Conservation (phyloP, 2,113 vertebrate species). For the Nothoprocta perdicaria region DNA sequence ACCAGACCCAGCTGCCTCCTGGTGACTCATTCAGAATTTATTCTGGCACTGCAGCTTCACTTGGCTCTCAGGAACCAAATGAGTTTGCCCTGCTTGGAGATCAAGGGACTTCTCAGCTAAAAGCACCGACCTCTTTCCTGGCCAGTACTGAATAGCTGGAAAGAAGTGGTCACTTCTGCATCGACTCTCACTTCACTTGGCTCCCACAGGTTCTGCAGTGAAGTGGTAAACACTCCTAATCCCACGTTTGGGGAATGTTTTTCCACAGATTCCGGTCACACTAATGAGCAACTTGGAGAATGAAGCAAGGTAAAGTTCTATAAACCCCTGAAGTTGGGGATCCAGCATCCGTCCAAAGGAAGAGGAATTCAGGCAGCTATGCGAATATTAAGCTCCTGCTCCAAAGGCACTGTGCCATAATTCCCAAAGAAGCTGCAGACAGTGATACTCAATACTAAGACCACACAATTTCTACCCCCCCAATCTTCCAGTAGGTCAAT, state of each 20-base stretch:
- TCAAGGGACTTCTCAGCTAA: slow-evolving; percentile 20
- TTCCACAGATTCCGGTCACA: not conserved
- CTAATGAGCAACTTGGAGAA: not conserved
- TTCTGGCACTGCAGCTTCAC: not conserved
- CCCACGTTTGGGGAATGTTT: not conserved
- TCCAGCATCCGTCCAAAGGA: not conserved
- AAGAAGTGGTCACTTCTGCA: not conserved
- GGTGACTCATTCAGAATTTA: slow-evolving; percentile 19
- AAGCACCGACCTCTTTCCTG: slow-evolving; percentile 20
- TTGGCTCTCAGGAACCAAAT: slow-evolving; percentile 33
- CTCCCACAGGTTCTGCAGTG: not conserved
- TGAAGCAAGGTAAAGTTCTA: not conserved
- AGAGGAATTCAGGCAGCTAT: not conserved
- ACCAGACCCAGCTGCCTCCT: not conserved
- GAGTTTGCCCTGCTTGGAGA: slow-evolving; percentile 6
- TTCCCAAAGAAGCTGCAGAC: not conserved
- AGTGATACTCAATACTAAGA: not conserved
- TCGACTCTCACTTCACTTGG: not conserved
- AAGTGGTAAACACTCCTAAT: not conserved
- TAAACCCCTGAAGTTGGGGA: not conserved
- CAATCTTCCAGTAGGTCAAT: not conserved
- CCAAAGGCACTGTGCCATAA: not conserved
- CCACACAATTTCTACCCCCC: not conserved
- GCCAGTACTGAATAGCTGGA: not conserved
- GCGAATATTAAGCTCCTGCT: not conserved